A percentile compares a stretch with the other conserved stretches of the same genome.
phyloP scores from a whole-genome alignment of 2,797 vertebrate genomes.

The Parotocinclus haroldoi region DNA sequence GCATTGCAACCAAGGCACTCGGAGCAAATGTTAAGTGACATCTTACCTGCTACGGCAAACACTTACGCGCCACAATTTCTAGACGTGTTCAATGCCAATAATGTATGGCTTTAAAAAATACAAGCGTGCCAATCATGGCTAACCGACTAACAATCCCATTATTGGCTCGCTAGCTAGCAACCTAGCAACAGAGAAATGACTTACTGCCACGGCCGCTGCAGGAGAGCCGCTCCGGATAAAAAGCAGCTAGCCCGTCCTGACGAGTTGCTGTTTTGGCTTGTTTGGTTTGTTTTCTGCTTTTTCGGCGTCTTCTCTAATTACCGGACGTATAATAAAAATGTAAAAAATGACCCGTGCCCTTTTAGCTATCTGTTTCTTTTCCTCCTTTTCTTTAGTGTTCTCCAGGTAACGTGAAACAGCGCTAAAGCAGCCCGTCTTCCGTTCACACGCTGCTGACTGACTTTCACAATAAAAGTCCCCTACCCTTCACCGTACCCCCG shows the following conservation, averaged over 20 bases:
- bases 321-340: conserved; percentile 9
- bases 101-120: too few relatives aligned
- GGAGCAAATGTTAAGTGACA: too few relatives aligned
- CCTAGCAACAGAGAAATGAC: conserved; percentile 11
- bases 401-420: conserved; percentile 48
- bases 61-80: too few relatives aligned
- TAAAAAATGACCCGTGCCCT: neutral
- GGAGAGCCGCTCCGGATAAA: neutral
- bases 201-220: conserved; percentile 28
- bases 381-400: conserved; percentile 47
- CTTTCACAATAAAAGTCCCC: conserved; percentile 47
- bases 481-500: too few relatives aligned
- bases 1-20: too few relatives aligned
- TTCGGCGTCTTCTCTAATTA: neutral
- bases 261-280: neutral
- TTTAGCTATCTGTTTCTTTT: conserved; percentile 26
- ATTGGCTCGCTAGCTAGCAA: neutral
- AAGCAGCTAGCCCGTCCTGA: neutral
- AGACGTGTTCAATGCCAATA: too few relatives aligned
- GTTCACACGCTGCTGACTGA: conserved; percentile 22
- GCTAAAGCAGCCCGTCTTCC: conserved; percentile 41
- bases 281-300: neutral
- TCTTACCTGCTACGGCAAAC: too few relatives aligned
- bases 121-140: neutral
- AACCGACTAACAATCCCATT: neutral